Evolutionary conservation across 2,888 invertebrate species (phyloP).

Genomic region (Doris montereyensis): DNA sequence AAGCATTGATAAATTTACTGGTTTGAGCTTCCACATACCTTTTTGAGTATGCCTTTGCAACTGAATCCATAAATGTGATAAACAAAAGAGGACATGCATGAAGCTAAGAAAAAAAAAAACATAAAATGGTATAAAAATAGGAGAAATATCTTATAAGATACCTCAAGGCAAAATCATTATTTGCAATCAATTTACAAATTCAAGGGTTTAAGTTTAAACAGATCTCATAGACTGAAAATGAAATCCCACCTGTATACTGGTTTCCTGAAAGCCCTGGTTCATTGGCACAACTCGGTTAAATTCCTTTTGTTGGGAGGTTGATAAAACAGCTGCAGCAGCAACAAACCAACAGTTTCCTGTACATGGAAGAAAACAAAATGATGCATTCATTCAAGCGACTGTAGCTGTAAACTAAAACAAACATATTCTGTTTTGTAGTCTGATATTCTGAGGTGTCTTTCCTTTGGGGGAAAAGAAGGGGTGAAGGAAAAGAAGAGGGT

Average conservation of each 20-base stretch:
- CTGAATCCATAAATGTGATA: too few species aligned
- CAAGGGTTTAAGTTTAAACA: too few species aligned
- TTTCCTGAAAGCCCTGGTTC: constrained; percentile 87
- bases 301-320: constrained; percentile 83
- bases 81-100: too few species aligned
- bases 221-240: too few species aligned
- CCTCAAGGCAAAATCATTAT: too few species aligned
- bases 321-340: constrained; percentile 94
- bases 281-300: constrained; percentile 96
- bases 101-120: too few species aligned
- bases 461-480: not conserved
- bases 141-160: too few species aligned
- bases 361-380: constrained; percentile 38
- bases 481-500: not conserved
- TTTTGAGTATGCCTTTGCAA: too few species aligned
- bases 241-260: constrained; percentile 92
- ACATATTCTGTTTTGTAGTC: not conserved
- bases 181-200: too few species aligned
- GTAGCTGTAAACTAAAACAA: not conserved
- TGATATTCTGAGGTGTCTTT: not conserved
- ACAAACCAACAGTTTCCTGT: constrained; percentile 93
- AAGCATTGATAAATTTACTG: too few species aligned
- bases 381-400: not conserved
- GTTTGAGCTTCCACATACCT: too few species aligned
- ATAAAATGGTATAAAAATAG: too few species aligned